Conservation (phyloP, 1,140 invertebrate species). For the Brachionus manjavacas region DNA sequence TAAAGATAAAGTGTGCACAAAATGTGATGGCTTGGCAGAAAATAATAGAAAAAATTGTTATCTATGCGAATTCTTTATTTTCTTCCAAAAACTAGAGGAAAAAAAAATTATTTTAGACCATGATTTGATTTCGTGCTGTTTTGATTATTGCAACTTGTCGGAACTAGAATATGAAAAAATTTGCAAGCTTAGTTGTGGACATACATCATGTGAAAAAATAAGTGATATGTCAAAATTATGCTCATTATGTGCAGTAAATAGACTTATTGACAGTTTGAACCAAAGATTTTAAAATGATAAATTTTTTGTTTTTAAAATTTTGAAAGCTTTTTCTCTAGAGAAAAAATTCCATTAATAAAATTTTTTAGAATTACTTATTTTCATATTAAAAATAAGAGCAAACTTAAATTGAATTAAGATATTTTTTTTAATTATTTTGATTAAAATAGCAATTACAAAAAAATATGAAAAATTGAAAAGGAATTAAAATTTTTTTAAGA, state of each 20-base stretch:
- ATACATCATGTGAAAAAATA: not conserved
- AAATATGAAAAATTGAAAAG: too few relatives aligned
- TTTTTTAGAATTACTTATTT: too few relatives aligned
- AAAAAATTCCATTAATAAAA: too few relatives aligned
- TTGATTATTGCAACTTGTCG: not conserved
- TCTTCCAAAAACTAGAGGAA: not conserved
- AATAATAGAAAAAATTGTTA: not conserved
- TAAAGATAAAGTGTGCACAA: not conserved
- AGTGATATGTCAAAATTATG: not conserved
- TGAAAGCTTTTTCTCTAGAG: too few relatives aligned
- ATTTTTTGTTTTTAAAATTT: too few relatives aligned
- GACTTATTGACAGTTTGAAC: not conserved
- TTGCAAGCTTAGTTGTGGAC: not conserved
- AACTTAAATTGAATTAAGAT: too few relatives aligned
- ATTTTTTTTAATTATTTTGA: too few relatives aligned
- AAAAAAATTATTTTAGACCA: not conserved
- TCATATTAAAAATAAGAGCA: too few relatives aligned
- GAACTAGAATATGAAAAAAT: not conserved
- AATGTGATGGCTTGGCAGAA: not conserved
- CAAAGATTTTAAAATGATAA: too few relatives aligned
- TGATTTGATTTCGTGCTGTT: not conserved
- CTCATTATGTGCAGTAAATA: not conserved
- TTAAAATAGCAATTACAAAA: too few relatives aligned
- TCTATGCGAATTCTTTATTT: not conserved
- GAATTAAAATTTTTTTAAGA: too few relatives aligned